Evolutionary conservation across 2,888 invertebrate genomes (phyloP).

Genomic region (Hyppa rectilinea): DNA sequence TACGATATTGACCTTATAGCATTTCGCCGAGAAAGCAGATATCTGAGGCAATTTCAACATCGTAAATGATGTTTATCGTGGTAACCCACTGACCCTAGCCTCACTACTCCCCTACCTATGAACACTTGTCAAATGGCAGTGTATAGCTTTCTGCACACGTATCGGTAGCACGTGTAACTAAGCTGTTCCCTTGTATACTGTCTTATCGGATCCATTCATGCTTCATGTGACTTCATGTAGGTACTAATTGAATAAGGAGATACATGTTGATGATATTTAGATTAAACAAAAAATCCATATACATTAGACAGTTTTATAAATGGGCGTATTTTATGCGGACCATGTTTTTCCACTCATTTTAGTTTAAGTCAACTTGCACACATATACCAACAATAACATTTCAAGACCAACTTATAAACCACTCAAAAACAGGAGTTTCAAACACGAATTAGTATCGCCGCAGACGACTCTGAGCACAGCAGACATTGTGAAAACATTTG

Average conservation of each 20-base stretch:
- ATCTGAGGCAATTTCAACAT: slow-evolving; percentile 81
- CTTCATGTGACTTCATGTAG: slow-evolving; percentile 2
- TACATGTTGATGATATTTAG: too few relatives aligned
- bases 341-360: neutral
- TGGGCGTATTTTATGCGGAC: neutral
- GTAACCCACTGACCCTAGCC: slow-evolving; percentile 75
- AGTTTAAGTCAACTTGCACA: neutral
- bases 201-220: slow-evolving; percentile 18
- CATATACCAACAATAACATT: neutral
- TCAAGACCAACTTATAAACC: slow-evolving; percentile 6
- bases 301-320: neutral
- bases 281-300: too few relatives aligned
- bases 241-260: slow-evolving; percentile 3
- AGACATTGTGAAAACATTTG: slow-evolving; percentile 35
- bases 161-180: slow-evolving; percentile 58
- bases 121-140: slow-evolving; percentile 68
- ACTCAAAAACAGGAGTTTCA: slow-evolving; percentile 24
- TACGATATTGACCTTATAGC: slow-evolving; percentile 82
- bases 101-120: slow-evolving; percentile 58
- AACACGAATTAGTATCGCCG: slow-evolving; percentile 37
- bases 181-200: slow-evolving; percentile 53
- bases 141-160: slow-evolving; percentile 64
- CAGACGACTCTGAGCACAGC: slow-evolving; percentile 13
- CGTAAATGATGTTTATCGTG: slow-evolving; percentile 83
- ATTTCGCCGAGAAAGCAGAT: slow-evolving; percentile 80